phyloP scores from a whole-genome alignment of 2,888 invertebrate species.

The Nephrocerus scutellatus region DNA sequence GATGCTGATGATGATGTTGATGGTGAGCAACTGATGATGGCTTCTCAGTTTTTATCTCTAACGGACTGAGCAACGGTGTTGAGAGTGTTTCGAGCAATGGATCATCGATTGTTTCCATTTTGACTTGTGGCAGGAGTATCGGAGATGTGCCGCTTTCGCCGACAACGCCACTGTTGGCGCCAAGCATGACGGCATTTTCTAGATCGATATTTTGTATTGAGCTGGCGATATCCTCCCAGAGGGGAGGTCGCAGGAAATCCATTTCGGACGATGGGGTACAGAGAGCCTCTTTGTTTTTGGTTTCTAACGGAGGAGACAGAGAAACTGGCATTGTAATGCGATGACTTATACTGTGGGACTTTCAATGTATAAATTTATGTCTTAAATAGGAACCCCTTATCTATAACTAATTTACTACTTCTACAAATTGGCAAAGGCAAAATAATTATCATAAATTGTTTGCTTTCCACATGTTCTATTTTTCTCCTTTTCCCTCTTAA shows the following conservation, averaged over 20 bases:
- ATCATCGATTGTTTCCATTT: slow-evolving; percentile 69
- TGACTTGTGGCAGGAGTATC: slow-evolving; percentile 55
- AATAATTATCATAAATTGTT: too few species aligned
- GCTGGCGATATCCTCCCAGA: slow-evolving; percentile 89
- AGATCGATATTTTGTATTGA: slow-evolving; percentile 86
- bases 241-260: slow-evolving; percentile 78
- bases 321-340: slow-evolving; percentile 28
- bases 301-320: slow-evolving; percentile 34
- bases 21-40: slow-evolving; percentile 42
- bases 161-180: slow-evolving; percentile 30
- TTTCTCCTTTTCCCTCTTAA: too few species aligned
- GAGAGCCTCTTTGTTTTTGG: slow-evolving; percentile 47
- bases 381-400: slow-evolving; percentile 39
- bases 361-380: slow-evolving; percentile 33
- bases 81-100: slow-evolving; percentile 56
- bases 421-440: too few species aligned
- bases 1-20: slow-evolving; percentile 39
- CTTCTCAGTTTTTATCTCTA: slow-evolving; percentile 75
- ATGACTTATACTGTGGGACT: slow-evolving; percentile 20
- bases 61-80: slow-evolving; percentile 66
- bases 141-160: slow-evolving; percentile 11
- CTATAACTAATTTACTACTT: too few species aligned
- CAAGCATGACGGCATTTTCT: slow-evolving; percentile 81
- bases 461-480: too few species aligned
- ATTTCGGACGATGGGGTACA: slow-evolving; percentile 38